Percentiles rank a stretch among this genome's conserved stretches.
Evolutionary conservation across 2,888 invertebrate species (phyloP).

Genomic region (Plagodis dolabraria): DNA sequence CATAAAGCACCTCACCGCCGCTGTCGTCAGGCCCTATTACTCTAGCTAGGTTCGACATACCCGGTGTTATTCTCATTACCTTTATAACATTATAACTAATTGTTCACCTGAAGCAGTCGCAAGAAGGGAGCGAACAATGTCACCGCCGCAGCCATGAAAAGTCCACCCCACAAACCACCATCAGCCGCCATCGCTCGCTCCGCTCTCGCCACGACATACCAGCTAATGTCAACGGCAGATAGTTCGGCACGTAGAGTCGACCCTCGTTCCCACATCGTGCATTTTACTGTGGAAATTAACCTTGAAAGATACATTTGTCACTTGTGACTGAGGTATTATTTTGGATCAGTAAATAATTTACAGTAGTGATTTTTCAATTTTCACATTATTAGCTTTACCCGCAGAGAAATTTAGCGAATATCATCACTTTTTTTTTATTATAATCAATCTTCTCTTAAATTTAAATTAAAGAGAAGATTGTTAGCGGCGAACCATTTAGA

Average conservation of each 20-base stretch:
- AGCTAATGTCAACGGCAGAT: conserved; percentile 97
- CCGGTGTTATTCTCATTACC: too few species aligned
- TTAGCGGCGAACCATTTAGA: too few species aligned
- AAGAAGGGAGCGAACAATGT: conserved; percentile 64
- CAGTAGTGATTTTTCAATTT: not conserved
- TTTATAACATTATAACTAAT: too few species aligned
- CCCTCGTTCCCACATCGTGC: conserved; percentile 96
- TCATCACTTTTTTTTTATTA: too few species aligned
- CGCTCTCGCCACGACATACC: conserved; percentile 96
- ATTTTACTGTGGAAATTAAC: conserved; percentile 88
- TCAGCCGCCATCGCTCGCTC: conserved; percentile 85
- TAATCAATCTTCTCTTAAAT: too few species aligned
- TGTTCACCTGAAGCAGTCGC: conserved; percentile 67
- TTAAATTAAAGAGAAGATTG: too few species aligned
- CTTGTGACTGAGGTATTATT: conserved; percentile 1
- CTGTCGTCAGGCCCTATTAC: too few species aligned
- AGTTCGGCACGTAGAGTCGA: conserved; percentile 97
- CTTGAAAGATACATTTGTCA: conserved; percentile 28
- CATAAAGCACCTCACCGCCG: too few species aligned
- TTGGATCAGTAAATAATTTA: conserved; percentile 2
- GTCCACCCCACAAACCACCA: conserved; percentile 67
- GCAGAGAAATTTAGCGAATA: too few species aligned
- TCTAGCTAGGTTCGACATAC: too few species aligned
- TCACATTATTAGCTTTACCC: too few species aligned
- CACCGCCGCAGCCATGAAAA: conserved; percentile 69